phyloP scores from a whole-genome alignment of 1,140 invertebrate genomes.

The Hormaphis cornu region DNA sequence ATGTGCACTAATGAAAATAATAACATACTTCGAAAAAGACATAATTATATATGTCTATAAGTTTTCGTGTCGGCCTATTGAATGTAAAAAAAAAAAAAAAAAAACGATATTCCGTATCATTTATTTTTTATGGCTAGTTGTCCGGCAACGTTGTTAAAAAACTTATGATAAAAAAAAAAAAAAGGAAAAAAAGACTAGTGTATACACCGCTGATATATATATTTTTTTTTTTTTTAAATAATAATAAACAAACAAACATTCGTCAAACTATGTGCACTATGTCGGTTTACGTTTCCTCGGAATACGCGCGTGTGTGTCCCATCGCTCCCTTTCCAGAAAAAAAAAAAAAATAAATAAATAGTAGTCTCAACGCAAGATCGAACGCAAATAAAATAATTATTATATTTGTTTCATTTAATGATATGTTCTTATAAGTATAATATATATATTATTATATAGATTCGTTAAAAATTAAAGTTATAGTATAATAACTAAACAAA shows the following conservation, averaged over 20 bases:
- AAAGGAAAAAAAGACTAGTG: conserved; percentile 16
- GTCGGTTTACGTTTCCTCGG: not conserved
- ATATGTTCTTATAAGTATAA: conserved; percentile 27
- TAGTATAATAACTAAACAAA: conserved; percentile 11
- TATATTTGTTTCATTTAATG: conserved; percentile 14
- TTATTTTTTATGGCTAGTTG: not conserved
- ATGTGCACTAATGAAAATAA: conserved; percentile 9
- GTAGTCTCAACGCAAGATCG: not conserved
- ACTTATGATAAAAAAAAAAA: not conserved
- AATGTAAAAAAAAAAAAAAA: no score
- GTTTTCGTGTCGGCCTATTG: not conserved
- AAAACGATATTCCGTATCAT: not conserved
- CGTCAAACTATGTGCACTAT: not conserved
- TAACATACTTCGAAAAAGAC: conserved; percentile 4
- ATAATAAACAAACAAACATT: conserved; percentile 23
- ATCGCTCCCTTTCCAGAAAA: not conserved
- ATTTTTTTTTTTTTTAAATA: not conserved
- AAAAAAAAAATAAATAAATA: no score
- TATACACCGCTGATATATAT: not conserved
- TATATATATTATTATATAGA: no score
- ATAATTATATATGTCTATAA: not conserved
- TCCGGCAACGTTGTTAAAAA: not conserved
- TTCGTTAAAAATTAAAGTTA: conserved; percentile 19
- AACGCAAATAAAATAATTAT: not conserved
- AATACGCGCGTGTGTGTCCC: not conserved